Conservation (phyloP, 2,888 invertebrate genomes). For the Rhimphoctona megacephalus region DNA sequence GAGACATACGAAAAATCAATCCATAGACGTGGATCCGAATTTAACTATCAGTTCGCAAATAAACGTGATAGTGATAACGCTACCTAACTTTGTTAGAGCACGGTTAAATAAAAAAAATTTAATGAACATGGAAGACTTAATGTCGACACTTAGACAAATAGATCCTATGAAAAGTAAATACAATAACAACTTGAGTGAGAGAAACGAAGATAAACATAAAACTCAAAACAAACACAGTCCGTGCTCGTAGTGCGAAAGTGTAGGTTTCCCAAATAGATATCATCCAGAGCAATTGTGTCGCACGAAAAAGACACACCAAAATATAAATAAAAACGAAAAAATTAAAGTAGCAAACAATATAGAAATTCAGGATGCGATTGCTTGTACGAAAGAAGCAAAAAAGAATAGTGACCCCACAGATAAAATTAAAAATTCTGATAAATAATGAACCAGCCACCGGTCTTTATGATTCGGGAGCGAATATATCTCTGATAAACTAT, state of each 20-base stretch:
- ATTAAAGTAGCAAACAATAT: slow-evolving; percentile 44
- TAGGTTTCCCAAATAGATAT: slow-evolving; percentile 55
- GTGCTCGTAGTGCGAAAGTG: slow-evolving; percentile 48
- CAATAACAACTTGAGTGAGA: slow-evolving; percentile 37
- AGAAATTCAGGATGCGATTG: slow-evolving; percentile 28
- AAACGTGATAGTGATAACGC: slow-evolving; percentile 67
- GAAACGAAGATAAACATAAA: slow-evolving; percentile 54
- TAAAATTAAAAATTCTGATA: slow-evolving; percentile 58
- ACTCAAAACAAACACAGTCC: slow-evolving; percentile 46
- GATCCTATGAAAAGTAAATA: slow-evolving; percentile 18
- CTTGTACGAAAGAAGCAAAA: slow-evolving; percentile 59
- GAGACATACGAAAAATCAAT: slow-evolving; percentile 50
- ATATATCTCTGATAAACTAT: slow-evolving; percentile 37
- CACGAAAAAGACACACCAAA: slow-evolving; percentile 33
- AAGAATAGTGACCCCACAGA: slow-evolving; percentile 54
- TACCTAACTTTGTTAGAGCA: slow-evolving; percentile 65
- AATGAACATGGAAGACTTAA: slow-evolving; percentile 58
- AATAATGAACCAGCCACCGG: slow-evolving; percentile 45
- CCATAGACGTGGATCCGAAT: slow-evolving; percentile 65
- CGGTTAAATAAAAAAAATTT: slow-evolving; percentile 49
- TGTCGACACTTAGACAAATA: slow-evolving; percentile 54
- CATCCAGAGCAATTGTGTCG: slow-evolving; percentile 56
- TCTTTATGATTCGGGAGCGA: slow-evolving; percentile 47
- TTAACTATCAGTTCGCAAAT: slow-evolving; percentile 68
- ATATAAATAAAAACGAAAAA: slow-evolving; percentile 40